phyloP scores from a whole-genome alignment of 2,888 invertebrate genomes.

The Cephus rjabovi region DNA sequence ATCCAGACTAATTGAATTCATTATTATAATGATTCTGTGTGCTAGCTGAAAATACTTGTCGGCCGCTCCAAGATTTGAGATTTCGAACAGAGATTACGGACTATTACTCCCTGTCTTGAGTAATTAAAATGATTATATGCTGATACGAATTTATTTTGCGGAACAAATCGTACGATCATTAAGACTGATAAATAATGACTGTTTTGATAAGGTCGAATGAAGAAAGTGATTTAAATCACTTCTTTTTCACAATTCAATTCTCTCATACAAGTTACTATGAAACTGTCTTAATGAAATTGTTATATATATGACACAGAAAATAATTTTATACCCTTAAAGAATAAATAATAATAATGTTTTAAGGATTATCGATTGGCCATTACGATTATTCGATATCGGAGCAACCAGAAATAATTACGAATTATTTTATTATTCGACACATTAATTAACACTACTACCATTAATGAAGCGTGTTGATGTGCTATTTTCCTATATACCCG shows the following conservation, averaged over 20 bases:
- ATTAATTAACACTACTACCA: constrained; percentile 39
- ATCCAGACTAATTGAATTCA: not conserved
- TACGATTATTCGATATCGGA: not conserved
- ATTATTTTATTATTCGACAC: constrained; percentile 26
- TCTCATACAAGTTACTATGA: not conserved
- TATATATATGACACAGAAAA: not conserved
- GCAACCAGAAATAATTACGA: constrained; percentile 31
- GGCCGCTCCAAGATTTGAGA: not conserved
- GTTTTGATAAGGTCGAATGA: not conserved
- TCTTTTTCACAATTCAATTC: too few species aligned
- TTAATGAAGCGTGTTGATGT: constrained; percentile 38
- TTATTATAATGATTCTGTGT: not conserved
- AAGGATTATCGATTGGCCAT: not conserved
- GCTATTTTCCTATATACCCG: constrained; percentile 24
- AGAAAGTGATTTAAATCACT: not conserved
- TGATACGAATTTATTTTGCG: not conserved
- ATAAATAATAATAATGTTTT: not conserved
- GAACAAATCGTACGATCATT: not conserved
- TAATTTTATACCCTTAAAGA: not conserved
- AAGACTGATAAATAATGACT: not conserved
- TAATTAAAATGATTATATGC: not conserved
- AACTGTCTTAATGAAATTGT: not conserved
- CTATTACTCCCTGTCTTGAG: not conserved
- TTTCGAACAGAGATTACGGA: not conserved
- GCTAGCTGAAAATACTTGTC: not conserved